Percentiles rank a stretch among this genome's conserved stretches.
Conservation (phyloP, 2,888 invertebrate genomes). For the Meta bourneti region DNA sequence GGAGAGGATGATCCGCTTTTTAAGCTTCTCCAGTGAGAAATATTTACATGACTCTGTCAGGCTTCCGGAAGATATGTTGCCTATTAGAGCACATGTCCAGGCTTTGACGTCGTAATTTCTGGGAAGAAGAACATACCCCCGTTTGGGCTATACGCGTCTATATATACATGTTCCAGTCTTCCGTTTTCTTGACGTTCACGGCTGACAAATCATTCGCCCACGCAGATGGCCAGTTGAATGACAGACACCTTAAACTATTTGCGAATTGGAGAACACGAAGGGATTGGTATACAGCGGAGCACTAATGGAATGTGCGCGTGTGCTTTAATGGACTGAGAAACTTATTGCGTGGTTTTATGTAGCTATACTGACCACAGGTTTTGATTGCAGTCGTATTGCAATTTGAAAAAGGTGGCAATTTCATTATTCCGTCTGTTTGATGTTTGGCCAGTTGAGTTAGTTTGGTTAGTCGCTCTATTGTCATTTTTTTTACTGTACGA, state of each 20-base stretch:
- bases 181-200: constrained; percentile 35
- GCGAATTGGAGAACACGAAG: too few relatives aligned
- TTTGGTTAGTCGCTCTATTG: too few relatives aligned
- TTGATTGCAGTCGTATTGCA: too few relatives aligned
- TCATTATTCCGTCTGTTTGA: too few relatives aligned
- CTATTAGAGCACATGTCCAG: constrained; percentile 73
- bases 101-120: constrained; percentile 61
- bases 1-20: constrained; percentile 21
- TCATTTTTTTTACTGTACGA: too few relatives aligned
- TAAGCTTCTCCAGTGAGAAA: constrained; percentile 47
- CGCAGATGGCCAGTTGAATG: constrained; percentile 53
- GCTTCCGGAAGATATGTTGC: constrained; percentile 68
- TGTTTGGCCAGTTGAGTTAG: too few relatives aligned
- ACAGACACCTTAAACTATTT: constrained; percentile 45
- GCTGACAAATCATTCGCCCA: constrained; percentile 70
- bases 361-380: too few relatives aligned
- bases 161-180: constrained; percentile 56
- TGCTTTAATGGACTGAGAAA: too few relatives aligned
- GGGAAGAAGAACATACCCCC: constrained; percentile 27
- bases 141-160: constrained; percentile 15
- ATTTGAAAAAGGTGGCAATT: too few relatives aligned
- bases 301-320: too few relatives aligned
- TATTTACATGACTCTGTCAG: constrained; percentile 75
- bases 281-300: too few relatives aligned
- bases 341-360: too few relatives aligned